Percentiles rank a stretch among this genome's conserved stretches.
Conservation (phyloP, 2,888 invertebrate genomes). For the Diarsia brunnea region DNA sequence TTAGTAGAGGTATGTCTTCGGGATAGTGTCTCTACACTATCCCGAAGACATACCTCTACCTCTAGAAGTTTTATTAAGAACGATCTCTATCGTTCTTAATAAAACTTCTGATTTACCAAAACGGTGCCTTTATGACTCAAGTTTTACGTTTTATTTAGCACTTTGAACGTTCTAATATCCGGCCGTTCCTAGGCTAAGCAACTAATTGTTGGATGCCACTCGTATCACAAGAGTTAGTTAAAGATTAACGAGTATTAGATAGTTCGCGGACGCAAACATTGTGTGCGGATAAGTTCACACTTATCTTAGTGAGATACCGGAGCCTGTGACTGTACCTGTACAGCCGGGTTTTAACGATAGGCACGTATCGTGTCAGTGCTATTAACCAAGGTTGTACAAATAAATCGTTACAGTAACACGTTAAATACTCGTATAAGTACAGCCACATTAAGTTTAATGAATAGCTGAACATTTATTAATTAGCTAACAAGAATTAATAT, state of each 20-base stretch:
- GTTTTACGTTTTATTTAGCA: not conserved
- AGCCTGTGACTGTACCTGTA: not conserved
- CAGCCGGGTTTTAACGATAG: not conserved
- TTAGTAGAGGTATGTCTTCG: not conserved
- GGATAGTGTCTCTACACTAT: too few relatives aligned
- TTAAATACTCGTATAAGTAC: not conserved
- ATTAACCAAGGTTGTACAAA: slow-evolving; percentile 10
- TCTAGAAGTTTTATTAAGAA: too few relatives aligned
- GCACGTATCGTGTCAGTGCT: not conserved
- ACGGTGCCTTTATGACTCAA: not conserved
- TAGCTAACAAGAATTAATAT: not conserved
- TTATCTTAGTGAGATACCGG: slow-evolving; percentile 34
- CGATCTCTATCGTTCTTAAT: too few relatives aligned
- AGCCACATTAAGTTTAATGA: not conserved
- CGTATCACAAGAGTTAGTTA: slow-evolving; percentile 15
- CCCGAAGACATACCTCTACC: too few relatives aligned
- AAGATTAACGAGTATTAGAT: slow-evolving; percentile 37
- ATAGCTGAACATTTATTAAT: not conserved
- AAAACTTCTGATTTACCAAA: not conserved
- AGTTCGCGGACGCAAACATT: slow-evolving; percentile 1
- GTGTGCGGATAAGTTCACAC: slow-evolving; percentile 25
- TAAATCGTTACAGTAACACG: not conserved
- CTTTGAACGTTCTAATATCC: not conserved
- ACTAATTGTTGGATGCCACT: not conserved
- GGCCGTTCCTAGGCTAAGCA: not conserved